These are phyloP conservation scores for Calonectris borealis DNA, from an alignment of 2,113 vertebrate genomes.

Conservation along the genomic window DNA sequence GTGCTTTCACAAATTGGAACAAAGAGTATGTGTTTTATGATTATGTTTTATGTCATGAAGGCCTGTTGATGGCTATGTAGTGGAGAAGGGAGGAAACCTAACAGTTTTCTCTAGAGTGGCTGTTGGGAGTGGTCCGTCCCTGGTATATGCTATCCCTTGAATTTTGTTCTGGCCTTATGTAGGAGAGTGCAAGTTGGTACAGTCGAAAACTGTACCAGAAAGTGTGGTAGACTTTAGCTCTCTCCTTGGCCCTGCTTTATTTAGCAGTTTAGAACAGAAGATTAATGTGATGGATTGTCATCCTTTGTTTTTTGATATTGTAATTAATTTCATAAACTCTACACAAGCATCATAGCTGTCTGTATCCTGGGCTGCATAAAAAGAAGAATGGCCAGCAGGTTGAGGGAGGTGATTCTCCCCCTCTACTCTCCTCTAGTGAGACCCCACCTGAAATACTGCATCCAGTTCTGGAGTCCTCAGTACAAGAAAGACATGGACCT, in stretches of 20 bases:
- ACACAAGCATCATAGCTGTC: not conserved
- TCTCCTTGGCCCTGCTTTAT: not conserved
- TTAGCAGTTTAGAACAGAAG: not conserved
- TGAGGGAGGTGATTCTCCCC: not conserved
- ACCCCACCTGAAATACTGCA: fast-evolving
- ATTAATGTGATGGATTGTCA: not conserved
- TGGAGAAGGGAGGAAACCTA: not conserved
- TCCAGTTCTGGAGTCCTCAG: not conserved
- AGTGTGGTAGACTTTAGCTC: not conserved
- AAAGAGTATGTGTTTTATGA: not conserved
- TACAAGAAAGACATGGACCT: not conserved
- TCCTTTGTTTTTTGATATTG: not conserved
- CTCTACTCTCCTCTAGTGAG: not conserved
- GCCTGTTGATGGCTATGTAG: not conserved
- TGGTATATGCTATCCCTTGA: not conserved
- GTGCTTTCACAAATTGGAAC: not conserved
- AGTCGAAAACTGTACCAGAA: not conserved
- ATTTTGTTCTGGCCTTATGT: not conserved
- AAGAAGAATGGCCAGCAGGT: not conserved
- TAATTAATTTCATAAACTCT: not conserved
- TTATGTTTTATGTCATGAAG: not conserved
- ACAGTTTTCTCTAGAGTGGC: not conserved
- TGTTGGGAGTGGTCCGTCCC: not conserved
- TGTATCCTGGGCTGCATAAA: not conserved
- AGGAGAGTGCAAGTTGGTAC: not conserved